Evolutionary conservation across 2,797 vertebrate species (phyloP).

Genomic region (Mormyrops boulengeri): DNA sequence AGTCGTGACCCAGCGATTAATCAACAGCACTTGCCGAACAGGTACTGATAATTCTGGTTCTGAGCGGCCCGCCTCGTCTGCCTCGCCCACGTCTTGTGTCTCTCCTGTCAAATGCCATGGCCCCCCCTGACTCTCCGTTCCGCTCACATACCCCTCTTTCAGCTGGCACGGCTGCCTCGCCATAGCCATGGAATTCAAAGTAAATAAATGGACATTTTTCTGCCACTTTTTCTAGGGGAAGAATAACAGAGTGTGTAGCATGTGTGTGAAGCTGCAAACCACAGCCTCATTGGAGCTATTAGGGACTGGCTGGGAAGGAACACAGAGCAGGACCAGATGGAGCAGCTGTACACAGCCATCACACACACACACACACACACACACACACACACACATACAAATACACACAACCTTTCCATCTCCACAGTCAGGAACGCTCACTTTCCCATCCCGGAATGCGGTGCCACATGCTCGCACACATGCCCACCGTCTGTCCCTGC

Average conservation of each 20-base stretch:
- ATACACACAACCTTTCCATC: not conserved
- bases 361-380: conserved; percentile 20
- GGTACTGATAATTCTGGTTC: not conserved
- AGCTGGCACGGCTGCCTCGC: conserved; percentile 41
- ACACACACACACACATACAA: not conserved
- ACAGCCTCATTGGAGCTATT: conserved; percentile 72
- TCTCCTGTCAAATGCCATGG: conserved; percentile 19
- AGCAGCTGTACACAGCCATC: conserved; percentile 45
- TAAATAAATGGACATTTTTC: conserved; percentile 63
- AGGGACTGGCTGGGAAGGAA: conserved; percentile 56
- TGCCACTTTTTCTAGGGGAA: conserved; percentile 59
- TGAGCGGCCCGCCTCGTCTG: not conserved
- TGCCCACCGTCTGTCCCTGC: not conserved
- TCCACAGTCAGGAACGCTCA: not conserved
- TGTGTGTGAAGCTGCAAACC: conserved; percentile 62
- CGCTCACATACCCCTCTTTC: conserved; percentile 17
- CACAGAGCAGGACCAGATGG: conserved; percentile 67
- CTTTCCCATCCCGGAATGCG: not conserved
- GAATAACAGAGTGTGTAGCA: conserved; percentile 54
- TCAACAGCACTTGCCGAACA: not conserved
- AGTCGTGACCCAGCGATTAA: not conserved
- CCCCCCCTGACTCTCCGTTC: not conserved
- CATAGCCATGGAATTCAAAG: conserved; percentile 53
- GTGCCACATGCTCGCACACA: not conserved
- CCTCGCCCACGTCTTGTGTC: conserved; percentile 27